Conservation (phyloP, 2,888 invertebrate genomes). For the Conops quadrifasciatus region DNA sequence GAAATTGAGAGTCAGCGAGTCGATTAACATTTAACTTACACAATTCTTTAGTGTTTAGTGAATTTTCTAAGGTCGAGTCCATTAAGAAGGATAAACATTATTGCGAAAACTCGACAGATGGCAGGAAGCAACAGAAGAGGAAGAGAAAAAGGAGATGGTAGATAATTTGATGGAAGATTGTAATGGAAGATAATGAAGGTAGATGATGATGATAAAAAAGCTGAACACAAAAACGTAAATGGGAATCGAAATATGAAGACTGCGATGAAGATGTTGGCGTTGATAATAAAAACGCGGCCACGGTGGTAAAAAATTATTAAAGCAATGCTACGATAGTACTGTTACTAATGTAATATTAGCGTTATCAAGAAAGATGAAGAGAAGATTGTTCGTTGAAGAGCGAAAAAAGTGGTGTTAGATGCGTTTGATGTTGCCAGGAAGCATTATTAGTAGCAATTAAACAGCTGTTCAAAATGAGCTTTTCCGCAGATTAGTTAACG, state of each 20-base stretch:
- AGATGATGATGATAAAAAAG: too few species aligned
- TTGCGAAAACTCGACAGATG: neutral
- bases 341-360: too few species aligned
- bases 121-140: neutral
- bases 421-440: slow-evolving; percentile 4
- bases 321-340: too few species aligned
- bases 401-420: neutral
- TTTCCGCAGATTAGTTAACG: slow-evolving; percentile 55
- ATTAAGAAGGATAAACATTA: slow-evolving; percentile 27
- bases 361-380: too few species aligned
- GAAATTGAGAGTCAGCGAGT: neutral
- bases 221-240: too few species aligned
- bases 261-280: too few species aligned
- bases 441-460: slow-evolving; percentile 62
- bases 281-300: too few species aligned
- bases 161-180: too few species aligned
- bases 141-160: neutral
- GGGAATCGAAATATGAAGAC: too few species aligned
- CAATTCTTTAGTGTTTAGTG: neutral
- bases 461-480: slow-evolving; percentile 62
- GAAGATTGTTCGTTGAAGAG: neutral
- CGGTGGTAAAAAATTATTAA: too few species aligned
- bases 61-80: slow-evolving; percentile 16
- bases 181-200: too few species aligned
- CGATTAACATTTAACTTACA: slow-evolving; percentile 27